Percentiles rank a stretch among this genome's conserved stretches.
phyloP scores from a whole-genome alignment of 2,113 vertebrate species.

The Ochotona curzoniae region DNA sequence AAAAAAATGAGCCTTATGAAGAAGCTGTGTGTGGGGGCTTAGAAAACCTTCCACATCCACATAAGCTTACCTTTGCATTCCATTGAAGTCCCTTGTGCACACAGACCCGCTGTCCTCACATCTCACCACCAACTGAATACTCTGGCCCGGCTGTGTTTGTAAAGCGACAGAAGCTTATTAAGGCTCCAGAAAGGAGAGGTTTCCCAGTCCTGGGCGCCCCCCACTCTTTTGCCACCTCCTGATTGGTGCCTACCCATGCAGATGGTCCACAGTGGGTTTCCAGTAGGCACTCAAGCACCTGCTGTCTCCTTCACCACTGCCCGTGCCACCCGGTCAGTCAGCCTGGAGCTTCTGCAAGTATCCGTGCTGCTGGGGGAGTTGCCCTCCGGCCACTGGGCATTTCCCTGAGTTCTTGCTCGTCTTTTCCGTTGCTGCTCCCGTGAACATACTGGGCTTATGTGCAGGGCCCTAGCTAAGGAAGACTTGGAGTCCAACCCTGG shows the following conservation, averaged over 20 bases:
- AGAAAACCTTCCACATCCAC: no score
- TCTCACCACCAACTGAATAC: background rate
- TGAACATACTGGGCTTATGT: background rate
- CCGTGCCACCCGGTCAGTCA: background rate
- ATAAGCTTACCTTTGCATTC: no score
- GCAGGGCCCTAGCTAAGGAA: background rate
- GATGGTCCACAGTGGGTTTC: background rate
- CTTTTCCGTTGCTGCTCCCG: background rate
- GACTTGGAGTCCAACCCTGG: no score
- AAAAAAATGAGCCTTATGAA: no score
- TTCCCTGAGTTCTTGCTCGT: background rate
- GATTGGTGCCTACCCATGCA: background rate
- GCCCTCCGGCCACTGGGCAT: fast-evolving
- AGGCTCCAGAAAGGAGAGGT: background rate
- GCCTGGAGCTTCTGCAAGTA: background rate
- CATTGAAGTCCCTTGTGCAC: no score
- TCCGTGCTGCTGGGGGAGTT: fast-evolving
- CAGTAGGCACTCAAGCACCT: background rate
- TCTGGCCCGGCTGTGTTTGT: background rate
- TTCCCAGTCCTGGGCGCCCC: background rate
- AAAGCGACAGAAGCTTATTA: background rate
- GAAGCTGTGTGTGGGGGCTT: no score
- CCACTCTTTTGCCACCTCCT: background rate
- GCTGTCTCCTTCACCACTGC: background rate
- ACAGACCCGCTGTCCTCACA: no score